phyloP scores from a whole-genome alignment of 2,113 vertebrate genomes.

The Dunckerocampus dactyliophorus region DNA sequence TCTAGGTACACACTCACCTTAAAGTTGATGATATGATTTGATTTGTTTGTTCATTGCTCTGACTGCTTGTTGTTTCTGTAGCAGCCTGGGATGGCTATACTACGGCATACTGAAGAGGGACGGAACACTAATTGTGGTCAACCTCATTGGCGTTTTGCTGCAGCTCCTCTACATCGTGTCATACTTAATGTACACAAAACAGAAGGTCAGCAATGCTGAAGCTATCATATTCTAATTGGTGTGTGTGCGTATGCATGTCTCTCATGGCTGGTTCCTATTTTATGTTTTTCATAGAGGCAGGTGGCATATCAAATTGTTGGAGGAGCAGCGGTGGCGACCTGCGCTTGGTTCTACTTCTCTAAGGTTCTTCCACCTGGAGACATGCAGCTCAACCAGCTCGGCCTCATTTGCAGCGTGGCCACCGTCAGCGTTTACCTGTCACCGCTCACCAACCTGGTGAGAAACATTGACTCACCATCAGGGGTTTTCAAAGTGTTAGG shows the following conservation, averaged over 20 bases:
- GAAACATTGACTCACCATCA: background rate
- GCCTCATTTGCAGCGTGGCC: slow-evolving; percentile 86
- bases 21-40: background rate
- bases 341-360: slow-evolving; percentile 79
- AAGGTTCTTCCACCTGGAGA: slow-evolving; percentile 52
- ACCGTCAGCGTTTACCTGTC: slow-evolving; percentile 95
- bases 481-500: background rate
- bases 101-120: slow-evolving; percentile 85
- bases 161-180: slow-evolving; percentile 81
- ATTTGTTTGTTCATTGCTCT: background rate
- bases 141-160: slow-evolving; percentile 78
- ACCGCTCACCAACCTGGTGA: slow-evolving; percentile 84
- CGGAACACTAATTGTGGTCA: slow-evolving; percentile 78
- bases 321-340: slow-evolving; percentile 62
- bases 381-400: slow-evolving; percentile 73
- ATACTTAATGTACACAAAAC: slow-evolving; percentile 78
- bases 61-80: slow-evolving; percentile 50
- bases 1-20: too few species aligned
- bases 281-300: slow-evolving; percentile 58
- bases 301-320: slow-evolving; percentile 61
- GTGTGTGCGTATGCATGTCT: background rate
- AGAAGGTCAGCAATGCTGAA: slow-evolving; percentile 71
- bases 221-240: background rate
- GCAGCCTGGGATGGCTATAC: slow-evolving; percentile 90
- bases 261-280: slow-evolving; percentile 6